Base-by-base conservation (phyloP, 2,113 vertebrate species). In the Pica pica region DNA sequence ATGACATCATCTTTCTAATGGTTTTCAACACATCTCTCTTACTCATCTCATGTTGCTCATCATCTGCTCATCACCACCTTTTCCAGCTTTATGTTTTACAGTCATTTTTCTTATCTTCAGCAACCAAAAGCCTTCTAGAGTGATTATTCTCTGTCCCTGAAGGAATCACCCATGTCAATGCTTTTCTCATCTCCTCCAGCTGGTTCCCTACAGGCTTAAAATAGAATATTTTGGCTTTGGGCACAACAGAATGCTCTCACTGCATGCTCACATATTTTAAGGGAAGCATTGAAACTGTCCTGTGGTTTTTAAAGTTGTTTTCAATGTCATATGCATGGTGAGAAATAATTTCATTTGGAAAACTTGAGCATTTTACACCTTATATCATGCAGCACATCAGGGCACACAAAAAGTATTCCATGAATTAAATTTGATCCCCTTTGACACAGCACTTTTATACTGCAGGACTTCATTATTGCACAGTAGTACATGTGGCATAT, bases 251-350 rank as follows among this genome's bases (percentile, higher is more conserved):
- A 75, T 81, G 33, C 8, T 70, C 65, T 89, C 55, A 9, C 42
- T 87, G 35, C 20, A 30, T 46, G 55, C 46, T 86, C 59, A 61
- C 41, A 76, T 77, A 69, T n/a, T 69, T 88, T 59, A 63, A 89
- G 17, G 3, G 39, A 89, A 82, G 13, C 35, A 44, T 39, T 88
- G 65, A 68, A 74, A 37, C 10, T 59, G 28, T 50, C 35, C 21
- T 90, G 39, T 59, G 42, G 17, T 30, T 77, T 95, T 86, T 49
- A 64, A 95, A 83, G 33, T n/a, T 83, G 11, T 46, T 81, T 49
- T 39, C 24, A 52, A 52, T 42, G 33, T 80, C 5, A 1, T 57
- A 53, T 35, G 24, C 55, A 33, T 26, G 7, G 23, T 42, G 24
- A 89, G 59, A 83, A 76, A 64, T 5, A 63, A 23, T 61, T 89